These are phyloP conservation scores for Lordiphosa stackelbergi DNA, from an alignment of 1,140 invertebrate species.

Conservation along the genomic window DNA sequence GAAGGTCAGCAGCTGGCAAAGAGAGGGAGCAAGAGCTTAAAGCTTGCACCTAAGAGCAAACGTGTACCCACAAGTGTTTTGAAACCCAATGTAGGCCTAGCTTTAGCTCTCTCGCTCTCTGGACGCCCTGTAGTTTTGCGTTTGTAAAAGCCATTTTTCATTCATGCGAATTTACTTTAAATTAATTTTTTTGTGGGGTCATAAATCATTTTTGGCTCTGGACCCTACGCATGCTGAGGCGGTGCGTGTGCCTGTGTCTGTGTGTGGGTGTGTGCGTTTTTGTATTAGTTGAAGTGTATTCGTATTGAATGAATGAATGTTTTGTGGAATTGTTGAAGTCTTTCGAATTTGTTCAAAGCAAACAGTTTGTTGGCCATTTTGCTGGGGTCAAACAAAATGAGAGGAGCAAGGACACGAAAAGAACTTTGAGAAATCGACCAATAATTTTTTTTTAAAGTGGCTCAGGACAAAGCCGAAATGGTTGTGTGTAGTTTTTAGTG, in stretches of 20 bases:
- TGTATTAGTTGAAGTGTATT: conserved; percentile 16
- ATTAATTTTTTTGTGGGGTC: conserved; percentile 74
- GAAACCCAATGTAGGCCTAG: conserved; percentile 11
- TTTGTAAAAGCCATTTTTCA: conserved; percentile 76
- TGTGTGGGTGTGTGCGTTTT: conserved; percentile 6
- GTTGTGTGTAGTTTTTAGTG: too few species aligned
- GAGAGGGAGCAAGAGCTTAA: conserved; percentile 37
- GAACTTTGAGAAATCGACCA: too few species aligned
- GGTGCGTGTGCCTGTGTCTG: conserved; percentile 12
- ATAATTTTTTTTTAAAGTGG: too few species aligned
- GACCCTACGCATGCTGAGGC: conserved; percentile 47
- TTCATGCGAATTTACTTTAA: conserved; percentile 77
- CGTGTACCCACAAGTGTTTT: conserved; percentile 53
- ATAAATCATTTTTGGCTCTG: conserved; percentile 75
- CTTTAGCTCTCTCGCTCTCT: conserved; percentile 17
- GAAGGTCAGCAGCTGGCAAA: conserved; percentile 32
- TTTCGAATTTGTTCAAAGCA: conserved; percentile 34
- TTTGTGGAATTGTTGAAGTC: conserved; percentile 12
- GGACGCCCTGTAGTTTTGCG: conserved; percentile 63
- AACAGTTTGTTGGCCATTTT: too few species aligned
- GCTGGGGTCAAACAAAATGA: too few species aligned
- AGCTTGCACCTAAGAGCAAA: conserved; percentile 30
- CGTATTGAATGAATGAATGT: conserved; percentile 44
- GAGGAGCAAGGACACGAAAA: too few species aligned
- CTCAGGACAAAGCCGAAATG: too few species aligned